Conservation (phyloP, 2,797 vertebrate genomes). For the Bradypodion pumilum region DNA sequence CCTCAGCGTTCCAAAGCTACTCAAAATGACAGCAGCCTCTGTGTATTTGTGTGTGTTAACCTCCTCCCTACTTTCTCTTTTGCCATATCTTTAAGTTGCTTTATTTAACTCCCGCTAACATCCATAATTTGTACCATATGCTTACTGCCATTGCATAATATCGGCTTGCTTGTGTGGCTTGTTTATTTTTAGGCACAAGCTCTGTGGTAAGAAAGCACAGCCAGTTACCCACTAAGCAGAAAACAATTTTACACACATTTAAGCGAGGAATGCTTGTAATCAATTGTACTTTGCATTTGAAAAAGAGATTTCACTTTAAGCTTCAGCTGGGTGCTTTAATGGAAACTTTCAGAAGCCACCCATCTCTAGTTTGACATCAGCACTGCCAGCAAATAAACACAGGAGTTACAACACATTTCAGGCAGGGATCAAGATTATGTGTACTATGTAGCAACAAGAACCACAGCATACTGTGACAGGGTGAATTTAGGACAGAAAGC, state of each 20-base stretch:
- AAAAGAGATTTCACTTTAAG: not conserved
- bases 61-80: conserved; percentile 11
- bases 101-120: conserved; percentile 20
- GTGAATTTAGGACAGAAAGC: not conserved
- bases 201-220: not conserved
- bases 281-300: conserved; percentile 10
- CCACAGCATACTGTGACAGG: accelerated
- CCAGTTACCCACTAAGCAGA: not conserved
- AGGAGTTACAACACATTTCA: conserved; percentile 15
- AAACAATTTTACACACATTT: not conserved
- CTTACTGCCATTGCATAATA: conserved; percentile 4
- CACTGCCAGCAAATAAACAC: not conserved
- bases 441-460: not conserved
- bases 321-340: not conserved
- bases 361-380: not conserved
- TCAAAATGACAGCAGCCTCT: not conserved
- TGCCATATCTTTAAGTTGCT: conserved; percentile 10
- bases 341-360: not conserved
- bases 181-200: conserved; percentile 34
- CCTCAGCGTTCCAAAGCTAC: not conserved
- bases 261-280: not conserved
- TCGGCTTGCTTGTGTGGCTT: not conserved
- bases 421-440: not conserved
- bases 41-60: conserved; percentile 4
- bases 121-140: conserved; percentile 4